A percentile compares a stretch with the other conserved stretches of the same genome.
Evolutionary conservation across 1,140 invertebrate species (phyloP).

Genomic region (Papilio glaucus): DNA sequence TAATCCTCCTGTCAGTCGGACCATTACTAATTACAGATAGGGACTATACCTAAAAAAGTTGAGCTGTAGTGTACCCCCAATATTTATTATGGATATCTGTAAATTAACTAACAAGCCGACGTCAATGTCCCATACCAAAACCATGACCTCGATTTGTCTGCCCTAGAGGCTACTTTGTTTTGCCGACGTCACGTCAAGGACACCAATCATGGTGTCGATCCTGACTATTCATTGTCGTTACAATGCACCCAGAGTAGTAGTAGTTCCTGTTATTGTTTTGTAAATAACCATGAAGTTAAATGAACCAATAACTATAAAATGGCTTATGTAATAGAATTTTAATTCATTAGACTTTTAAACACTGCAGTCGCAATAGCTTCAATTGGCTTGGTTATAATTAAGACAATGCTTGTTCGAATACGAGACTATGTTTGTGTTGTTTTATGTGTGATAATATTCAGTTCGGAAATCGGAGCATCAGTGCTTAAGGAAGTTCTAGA

Average conservation of each 20-base stretch:
- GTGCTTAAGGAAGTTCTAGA: constrained; percentile 71
- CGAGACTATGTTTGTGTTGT: constrained; percentile 53
- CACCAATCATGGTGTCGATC: constrained; percentile 50
- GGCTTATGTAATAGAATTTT: constrained; percentile 53
- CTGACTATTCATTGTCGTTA: constrained; percentile 65
- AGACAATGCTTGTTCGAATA: constrained; percentile 67
- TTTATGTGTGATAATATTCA: constrained; percentile 58
- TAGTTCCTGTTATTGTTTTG: constrained; percentile 81
- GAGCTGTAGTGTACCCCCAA: too few species aligned
- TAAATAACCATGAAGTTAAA: constrained; percentile 77
- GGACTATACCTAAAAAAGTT: too few species aligned
- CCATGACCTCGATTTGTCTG: constrained; percentile 62
- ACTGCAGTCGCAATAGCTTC: constrained; percentile 43
- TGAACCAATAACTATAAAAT: constrained; percentile 74
- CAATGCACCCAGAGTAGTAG: constrained; percentile 51
- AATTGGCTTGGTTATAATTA: constrained; percentile 42
- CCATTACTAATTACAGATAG: too few species aligned
- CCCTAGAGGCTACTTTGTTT: constrained; percentile 52
- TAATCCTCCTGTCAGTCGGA: too few species aligned
- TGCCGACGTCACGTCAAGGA: constrained; percentile 72
- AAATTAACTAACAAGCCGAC: background rate
- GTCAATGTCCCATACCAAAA: constrained; percentile 44
- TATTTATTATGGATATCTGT: background rate
- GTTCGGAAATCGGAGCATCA: constrained; percentile 58
- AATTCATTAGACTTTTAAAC: constrained; percentile 51